These are phyloP conservation scores for Pseudopleuronectes americanus DNA, from an alignment of 2,797 vertebrate species.

Conservation along the genomic window DNA sequence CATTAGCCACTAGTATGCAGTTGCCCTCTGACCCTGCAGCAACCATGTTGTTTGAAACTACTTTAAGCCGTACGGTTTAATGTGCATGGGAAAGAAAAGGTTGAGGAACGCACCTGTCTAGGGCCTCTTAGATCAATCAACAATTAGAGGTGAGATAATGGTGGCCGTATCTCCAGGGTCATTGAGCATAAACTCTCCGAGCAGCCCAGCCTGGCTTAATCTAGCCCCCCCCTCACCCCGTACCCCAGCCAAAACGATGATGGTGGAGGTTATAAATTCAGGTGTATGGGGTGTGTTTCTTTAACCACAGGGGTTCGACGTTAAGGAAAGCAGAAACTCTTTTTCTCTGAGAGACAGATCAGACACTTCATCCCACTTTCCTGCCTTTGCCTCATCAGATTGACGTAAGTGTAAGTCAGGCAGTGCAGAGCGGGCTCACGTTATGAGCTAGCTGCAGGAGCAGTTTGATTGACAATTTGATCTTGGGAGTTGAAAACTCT, in stretches of 20 bases:
- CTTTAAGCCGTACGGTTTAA: conserved; percentile 84
- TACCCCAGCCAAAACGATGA: conserved; percentile 32
- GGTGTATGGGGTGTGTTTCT: conserved; percentile 42
- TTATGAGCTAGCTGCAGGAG: conserved; percentile 7
- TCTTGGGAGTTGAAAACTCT: conserved; percentile 62
- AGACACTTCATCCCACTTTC: conserved; percentile 29
- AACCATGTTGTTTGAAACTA: conserved; percentile 83
- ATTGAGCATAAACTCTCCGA: conserved; percentile 62
- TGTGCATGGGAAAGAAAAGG: conserved; percentile 82
- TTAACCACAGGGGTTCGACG: conserved; percentile 48
- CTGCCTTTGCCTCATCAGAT: conserved; percentile 51
- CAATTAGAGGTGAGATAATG: conserved; percentile 81
- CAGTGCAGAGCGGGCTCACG: conserved; percentile 15
- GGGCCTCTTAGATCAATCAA: conserved; percentile 78
- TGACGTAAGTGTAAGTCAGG: conserved; percentile 68
- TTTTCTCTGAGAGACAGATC: conserved; percentile 37
- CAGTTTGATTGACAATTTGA: conserved; percentile 65
- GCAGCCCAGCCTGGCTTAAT: conserved; percentile 20
- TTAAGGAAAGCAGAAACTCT: conserved; percentile 52
- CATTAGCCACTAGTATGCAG: conserved; percentile 86
- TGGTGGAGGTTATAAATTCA: conserved; percentile 24
- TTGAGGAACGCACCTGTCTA: conserved; percentile 63
- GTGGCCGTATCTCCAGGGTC: conserved; percentile 69
- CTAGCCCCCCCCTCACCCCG: conserved; percentile 20
- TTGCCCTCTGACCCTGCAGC: conserved; percentile 83